Conservation (phyloP, 1,140 invertebrate genomes). For the Euborellia annulipes region DNA sequence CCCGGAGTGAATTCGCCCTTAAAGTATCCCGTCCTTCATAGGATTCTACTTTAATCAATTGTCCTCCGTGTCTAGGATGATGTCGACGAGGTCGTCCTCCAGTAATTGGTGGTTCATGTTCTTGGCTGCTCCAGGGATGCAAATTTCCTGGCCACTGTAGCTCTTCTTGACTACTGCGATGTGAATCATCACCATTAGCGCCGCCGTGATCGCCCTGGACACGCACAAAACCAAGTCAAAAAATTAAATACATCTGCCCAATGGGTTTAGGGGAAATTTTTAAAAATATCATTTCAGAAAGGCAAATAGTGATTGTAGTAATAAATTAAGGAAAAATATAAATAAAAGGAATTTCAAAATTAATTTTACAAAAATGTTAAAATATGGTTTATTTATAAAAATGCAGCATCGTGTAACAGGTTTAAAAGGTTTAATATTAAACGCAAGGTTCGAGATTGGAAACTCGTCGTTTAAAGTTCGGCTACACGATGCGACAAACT, state of each 20-base stretch:
- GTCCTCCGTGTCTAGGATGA: conserved; percentile 22
- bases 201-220: conserved; percentile 1
- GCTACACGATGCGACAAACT: no score
- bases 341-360: no score
- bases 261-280: no score
- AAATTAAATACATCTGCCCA: no score
- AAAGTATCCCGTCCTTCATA: conserved; percentile 33
- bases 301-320: conserved; percentile 21
- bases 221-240: neutral
- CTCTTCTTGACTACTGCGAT: conserved; percentile 24
- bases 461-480: no score
- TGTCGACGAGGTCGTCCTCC: neutral
- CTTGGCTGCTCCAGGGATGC: conserved; percentile 29
- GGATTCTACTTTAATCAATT: conserved; percentile 36
- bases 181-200: conserved; percentile 2
- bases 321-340: conserved; percentile 20
- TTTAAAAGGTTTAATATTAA: no score
- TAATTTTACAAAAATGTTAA: no score
- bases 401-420: no score
- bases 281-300: conserved; percentile 24
- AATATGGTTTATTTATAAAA: no score
- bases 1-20: conserved; percentile 32
- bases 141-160: conserved; percentile 21
- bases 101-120: conserved; percentile 23
- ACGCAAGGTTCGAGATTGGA: no score